These are phyloP conservation scores for cattle (Bos taurus) DNA, from an alignment of 2,113 vertebrate genomes.

Conservation along the genomic window ARS-UCD2.0 NC_037339.1:76956501-76957000, in stretches of 20 bases:
- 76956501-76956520: background rate
- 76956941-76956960: background rate
- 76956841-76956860: background rate
- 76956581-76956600: background rate
- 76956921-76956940: background rate
- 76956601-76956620: background rate
- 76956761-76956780: background rate
- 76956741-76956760: background rate
- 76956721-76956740: background rate
- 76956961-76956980: background rate
- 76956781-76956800: background rate
- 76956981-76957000: background rate
- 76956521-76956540: background rate
- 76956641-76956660: background rate
- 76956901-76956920: background rate
- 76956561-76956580: background rate
- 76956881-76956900: background rate
- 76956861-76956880: background rate
- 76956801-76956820: background rate
- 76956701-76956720: background rate
- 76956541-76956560: background rate
- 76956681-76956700: background rate
- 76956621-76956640: background rate
- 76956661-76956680: background rate
- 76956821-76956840: background rate